These are phyloP conservation scores for Sebastes flavidus DNA, from an alignment of 2,797 vertebrate genomes.

Conservation along the genomic window DNA sequence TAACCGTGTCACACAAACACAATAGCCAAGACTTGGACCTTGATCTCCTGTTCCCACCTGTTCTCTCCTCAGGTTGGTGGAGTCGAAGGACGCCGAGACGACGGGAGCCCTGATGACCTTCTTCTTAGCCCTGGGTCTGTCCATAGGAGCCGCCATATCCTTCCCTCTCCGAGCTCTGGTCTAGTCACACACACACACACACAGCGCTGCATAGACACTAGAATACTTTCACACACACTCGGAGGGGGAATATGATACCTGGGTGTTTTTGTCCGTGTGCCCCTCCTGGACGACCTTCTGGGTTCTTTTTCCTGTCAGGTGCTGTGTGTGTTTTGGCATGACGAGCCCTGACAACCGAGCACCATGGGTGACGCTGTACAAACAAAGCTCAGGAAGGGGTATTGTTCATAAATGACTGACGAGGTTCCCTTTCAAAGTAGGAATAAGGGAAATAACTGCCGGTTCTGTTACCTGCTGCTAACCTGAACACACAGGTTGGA, in stretches of 20 bases:
- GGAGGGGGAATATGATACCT: not conserved
- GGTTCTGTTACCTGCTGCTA: not conserved
- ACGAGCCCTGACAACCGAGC: not conserved
- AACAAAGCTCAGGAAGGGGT: not conserved
- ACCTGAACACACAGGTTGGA: not conserved
- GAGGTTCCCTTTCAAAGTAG: not conserved
- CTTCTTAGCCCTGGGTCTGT: slow-evolving; percentile 89
- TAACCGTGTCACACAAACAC: not conserved
- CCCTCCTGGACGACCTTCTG: not conserved
- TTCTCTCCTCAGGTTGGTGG: slow-evolving; percentile 81
- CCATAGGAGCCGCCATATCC: slow-evolving; percentile 85
- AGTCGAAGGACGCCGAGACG: slow-evolving; percentile 85
- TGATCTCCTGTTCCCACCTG: not conserved
- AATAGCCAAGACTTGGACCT: not conserved
- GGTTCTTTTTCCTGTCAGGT: not conserved
- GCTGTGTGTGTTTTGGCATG: not conserved
- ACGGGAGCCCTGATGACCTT: slow-evolving; percentile 92
- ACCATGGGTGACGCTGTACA: not conserved
- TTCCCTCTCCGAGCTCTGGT: slow-evolving; percentile 84
- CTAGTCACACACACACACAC: slow-evolving; percentile 46
- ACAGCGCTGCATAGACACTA: not conserved
- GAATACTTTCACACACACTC: not conserved
- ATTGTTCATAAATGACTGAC: not conserved
- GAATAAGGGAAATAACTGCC: slow-evolving; percentile 1
- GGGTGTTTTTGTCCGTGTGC: not conserved